These are phyloP conservation scores for Drosophila recens DNA, from an alignment of 2,888 invertebrate genomes.

Conservation along the genomic window DNA sequence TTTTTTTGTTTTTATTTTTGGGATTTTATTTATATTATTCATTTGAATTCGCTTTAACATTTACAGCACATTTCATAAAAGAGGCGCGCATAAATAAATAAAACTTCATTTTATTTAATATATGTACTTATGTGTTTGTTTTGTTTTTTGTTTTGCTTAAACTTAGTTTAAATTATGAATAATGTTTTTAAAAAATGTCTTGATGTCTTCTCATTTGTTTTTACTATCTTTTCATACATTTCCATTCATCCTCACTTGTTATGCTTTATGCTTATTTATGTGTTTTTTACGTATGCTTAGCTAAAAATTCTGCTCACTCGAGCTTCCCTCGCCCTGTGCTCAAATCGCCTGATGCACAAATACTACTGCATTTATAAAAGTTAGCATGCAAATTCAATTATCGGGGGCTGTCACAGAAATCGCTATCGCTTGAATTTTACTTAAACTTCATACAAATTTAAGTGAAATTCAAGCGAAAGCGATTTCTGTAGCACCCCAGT, in stretches of 20 bases:
- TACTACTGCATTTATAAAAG: constrained; percentile 41
- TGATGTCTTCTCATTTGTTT: constrained; percentile 51
- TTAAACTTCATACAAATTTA: too few relatives aligned
- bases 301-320: constrained; percentile 39
- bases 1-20: constrained; percentile 62
- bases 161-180: constrained; percentile 75
- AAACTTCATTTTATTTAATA: constrained; percentile 48
- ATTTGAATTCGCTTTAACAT: constrained; percentile 68
- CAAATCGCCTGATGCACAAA: constrained; percentile 47
- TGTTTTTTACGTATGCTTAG: constrained; percentile 62
- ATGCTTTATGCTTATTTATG: constrained; percentile 51
- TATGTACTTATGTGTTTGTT: constrained; percentile 44
- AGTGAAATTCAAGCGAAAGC: too few relatives aligned
- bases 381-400: constrained; percentile 37
- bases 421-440: too few relatives aligned
- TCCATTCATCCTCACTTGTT: constrained; percentile 23
- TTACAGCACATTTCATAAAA: constrained; percentile 63
- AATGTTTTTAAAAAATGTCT: constrained; percentile 75
- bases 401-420: too few relatives aligned
- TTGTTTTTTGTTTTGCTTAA: constrained; percentile 59
- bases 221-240: constrained; percentile 35
- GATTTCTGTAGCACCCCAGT: too few relatives aligned
- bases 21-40: constrained; percentile 74
- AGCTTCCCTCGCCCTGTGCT: constrained; percentile 29
- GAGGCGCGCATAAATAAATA: constrained; percentile 72